These are phyloP conservation scores for Lampris incognitus DNA, from an alignment of 2,113 vertebrate genomes.

Conservation along the genomic window DNA sequence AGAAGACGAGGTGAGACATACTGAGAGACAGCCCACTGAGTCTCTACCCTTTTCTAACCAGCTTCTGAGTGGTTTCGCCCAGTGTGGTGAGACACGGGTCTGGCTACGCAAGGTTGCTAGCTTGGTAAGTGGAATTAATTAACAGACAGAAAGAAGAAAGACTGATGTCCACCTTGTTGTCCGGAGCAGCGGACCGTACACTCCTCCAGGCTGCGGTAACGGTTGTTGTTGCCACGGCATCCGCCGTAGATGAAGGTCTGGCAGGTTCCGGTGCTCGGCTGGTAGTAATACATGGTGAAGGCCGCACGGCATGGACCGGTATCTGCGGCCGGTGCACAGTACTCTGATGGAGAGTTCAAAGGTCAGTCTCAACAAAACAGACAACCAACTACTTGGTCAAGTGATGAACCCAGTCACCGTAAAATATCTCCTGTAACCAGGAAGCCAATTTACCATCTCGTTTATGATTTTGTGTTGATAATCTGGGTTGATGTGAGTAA, in stretches of 20 bases:
- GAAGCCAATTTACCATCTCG: too few species aligned
- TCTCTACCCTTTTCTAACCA: too few species aligned
- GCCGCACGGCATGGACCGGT: slow-evolving; percentile 67
- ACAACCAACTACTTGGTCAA: too few species aligned
- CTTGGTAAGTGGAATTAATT: too few species aligned
- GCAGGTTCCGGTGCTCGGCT: slow-evolving; percentile 49
- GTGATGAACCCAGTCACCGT: too few species aligned
- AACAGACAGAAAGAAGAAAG: neutral
- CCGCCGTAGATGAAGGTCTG: slow-evolving; percentile 73
- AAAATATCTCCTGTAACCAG: too few species aligned
- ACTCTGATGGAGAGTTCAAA: slow-evolving; percentile 14
- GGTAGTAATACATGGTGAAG: slow-evolving; percentile 65
- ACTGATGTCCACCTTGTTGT: slow-evolving; percentile 16
- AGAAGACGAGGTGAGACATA: neutral
- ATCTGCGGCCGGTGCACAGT: slow-evolving; percentile 42
- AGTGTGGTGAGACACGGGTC: too few species aligned
- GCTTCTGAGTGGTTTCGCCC: too few species aligned
- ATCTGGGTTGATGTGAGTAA: too few species aligned
- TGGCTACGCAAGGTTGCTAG: neutral
- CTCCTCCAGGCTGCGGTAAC: slow-evolving; percentile 54
- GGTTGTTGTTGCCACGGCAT: slow-evolving; percentile 77
- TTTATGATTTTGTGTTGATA: too few species aligned
- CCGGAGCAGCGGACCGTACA: slow-evolving; percentile 70
- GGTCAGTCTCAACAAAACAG: too few species aligned
- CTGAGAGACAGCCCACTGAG: too few species aligned